phyloP scores from a whole-genome alignment of 2,797 vertebrate genomes.

The Steatocranus sp. region DNA sequence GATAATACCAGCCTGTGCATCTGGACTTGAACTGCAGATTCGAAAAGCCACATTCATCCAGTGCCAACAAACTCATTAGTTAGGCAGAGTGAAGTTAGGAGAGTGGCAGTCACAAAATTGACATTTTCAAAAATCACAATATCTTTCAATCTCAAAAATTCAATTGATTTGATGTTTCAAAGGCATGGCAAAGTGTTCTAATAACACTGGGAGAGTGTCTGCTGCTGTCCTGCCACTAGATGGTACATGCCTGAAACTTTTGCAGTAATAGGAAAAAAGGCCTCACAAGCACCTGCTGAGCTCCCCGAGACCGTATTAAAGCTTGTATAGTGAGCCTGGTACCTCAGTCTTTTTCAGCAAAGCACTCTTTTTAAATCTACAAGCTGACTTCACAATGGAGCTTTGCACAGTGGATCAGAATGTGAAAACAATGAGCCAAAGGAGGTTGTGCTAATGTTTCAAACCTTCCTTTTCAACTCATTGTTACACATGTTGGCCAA shows the following conservation, averaged over 20 bases:
- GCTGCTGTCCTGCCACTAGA: neutral
- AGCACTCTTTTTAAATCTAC: slow-evolving; percentile 9
- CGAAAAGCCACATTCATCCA: slow-evolving; percentile 7
- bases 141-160: slow-evolving; percentile 2
- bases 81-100: neutral
- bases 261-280: slow-evolving; percentile 1
- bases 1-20: neutral
- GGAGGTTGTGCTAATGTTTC: neutral
- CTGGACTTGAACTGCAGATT: neutral
- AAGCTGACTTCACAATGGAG: slow-evolving; percentile 8
- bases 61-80: slow-evolving; percentile 8
- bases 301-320: slow-evolving; percentile 5
- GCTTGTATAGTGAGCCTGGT: neutral
- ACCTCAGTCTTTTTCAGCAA: neutral
- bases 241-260: neutral
- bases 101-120: neutral
- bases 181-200: slow-evolving; percentile 9
- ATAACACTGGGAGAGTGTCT: neutral
- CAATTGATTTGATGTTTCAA: slow-evolving; percentile 8
- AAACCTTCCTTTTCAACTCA: slow-evolving; percentile 3
- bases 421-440: slow-evolving; percentile 5
- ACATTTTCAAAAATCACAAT: neutral
- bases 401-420: neutral
- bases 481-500: neutral
- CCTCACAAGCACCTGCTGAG: neutral